phyloP scores from a whole-genome alignment of 2,888 invertebrate genomes.

The Ferdinandea cuprea region DNA sequence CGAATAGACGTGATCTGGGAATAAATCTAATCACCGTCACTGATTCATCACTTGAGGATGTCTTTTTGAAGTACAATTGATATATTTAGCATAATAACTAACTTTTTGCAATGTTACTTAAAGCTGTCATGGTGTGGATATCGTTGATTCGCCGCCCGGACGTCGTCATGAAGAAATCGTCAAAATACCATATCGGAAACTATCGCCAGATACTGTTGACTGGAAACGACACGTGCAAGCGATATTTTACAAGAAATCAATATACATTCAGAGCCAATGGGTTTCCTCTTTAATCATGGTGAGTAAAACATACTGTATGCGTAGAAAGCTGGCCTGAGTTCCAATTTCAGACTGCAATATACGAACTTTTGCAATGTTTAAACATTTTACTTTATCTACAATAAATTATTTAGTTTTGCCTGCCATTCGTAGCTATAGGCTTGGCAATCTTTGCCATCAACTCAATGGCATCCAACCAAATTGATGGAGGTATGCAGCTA shows the following conservation, averaged over 20 bases:
- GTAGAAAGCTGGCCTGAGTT: neutral
- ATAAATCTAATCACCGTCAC: constrained; percentile 92
- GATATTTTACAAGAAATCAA: constrained; percentile 81
- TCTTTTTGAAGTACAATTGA: constrained; percentile 89
- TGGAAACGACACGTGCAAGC: constrained; percentile 78
- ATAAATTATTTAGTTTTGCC: constrained; percentile 75
- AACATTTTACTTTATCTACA: neutral
- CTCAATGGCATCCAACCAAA: constrained; percentile 76
- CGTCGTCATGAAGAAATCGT: constrained; percentile 64
- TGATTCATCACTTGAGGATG: constrained; percentile 95
- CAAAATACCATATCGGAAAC: constrained; percentile 76
- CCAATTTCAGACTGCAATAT: neutral
- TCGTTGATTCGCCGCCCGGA: constrained; percentile 79
- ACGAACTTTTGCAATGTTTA: no score
- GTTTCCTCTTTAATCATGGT: constrained; percentile 79
- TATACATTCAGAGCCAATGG: constrained; percentile 79
- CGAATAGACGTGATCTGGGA: constrained; percentile 85
- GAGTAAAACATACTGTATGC: constrained; percentile 10
- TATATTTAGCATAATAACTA: neutral
- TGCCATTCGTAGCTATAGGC: constrained; percentile 77
- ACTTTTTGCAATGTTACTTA: constrained; percentile 14
- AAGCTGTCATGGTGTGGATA: constrained; percentile 79
- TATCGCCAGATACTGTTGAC: constrained; percentile 61
- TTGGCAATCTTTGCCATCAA: constrained; percentile 79
- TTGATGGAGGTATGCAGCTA: constrained; percentile 77